Conservation (phyloP, 2,797 vertebrate species). For the Florisuga fusca region DNA sequence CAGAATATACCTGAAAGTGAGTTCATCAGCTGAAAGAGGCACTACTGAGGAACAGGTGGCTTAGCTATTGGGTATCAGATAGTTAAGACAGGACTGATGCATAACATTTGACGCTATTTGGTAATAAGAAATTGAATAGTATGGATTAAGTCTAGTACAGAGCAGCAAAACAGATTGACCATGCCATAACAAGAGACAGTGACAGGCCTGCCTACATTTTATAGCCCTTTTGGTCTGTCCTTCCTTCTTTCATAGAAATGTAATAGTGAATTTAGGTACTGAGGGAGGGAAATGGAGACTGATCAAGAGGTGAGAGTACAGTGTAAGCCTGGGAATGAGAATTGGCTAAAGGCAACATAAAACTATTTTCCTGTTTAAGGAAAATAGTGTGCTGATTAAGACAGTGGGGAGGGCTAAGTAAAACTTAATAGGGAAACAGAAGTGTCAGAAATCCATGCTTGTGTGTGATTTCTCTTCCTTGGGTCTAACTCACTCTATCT, state of each 20-base stretch:
- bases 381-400: no score
- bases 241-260: neutral
- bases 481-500: neutral
- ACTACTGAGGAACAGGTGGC: neutral
- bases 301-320: neutral
- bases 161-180: neutral
- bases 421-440: neutral
- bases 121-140: neutral
- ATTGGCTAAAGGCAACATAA: no score
- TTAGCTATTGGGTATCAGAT: neutral
- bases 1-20: neutral
- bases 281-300: neutral
- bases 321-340: no score
- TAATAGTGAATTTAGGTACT: neutral
- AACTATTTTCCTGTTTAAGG: no score
- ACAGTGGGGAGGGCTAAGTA: neutral
- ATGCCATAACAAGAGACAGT: neutral
- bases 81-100: neutral
- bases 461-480: neutral
- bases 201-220: neutral
- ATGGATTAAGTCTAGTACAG: neutral
- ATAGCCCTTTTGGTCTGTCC: neutral
- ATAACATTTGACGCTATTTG: neutral
- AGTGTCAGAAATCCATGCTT: neutral
- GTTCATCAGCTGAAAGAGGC: neutral